These are phyloP conservation scores for Aleiodes leptofemur DNA, from an alignment of 2,888 invertebrate species.

Conservation along the genomic window DNA sequence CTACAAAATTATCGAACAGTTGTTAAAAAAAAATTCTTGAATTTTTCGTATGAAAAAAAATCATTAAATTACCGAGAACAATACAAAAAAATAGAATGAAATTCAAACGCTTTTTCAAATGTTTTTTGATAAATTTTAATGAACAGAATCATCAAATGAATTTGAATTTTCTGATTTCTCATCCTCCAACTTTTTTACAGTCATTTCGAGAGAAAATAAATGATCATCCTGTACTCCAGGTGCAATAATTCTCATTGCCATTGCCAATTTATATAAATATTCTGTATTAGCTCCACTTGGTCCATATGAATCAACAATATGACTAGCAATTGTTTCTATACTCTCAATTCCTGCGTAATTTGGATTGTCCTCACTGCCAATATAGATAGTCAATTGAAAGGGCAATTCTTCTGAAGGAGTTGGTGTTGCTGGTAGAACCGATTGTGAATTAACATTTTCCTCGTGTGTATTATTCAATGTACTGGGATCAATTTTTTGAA, in stretches of 20 bases:
- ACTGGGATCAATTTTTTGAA: slow-evolving; percentile 37
- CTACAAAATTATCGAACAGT: no score
- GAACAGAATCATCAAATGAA: no score
- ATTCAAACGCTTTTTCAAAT: no score
- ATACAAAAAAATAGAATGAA: no score
- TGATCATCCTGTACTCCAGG: slow-evolving; percentile 86
- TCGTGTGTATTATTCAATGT: slow-evolving; percentile 38
- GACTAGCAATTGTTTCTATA: slow-evolving; percentile 85
- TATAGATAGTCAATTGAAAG: slow-evolving; percentile 86
- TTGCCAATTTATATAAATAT: slow-evolving; percentile 90
- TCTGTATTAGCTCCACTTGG: slow-evolving; percentile 95
- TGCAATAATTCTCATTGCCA: slow-evolving; percentile 85
- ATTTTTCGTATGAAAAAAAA: no score
- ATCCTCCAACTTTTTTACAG: slow-evolving; percentile 75
- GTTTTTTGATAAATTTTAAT: no score
- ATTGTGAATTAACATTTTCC: slow-evolving; percentile 46
- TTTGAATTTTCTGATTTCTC: slow-evolving; percentile 45
- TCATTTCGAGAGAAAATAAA: slow-evolving; percentile 83
- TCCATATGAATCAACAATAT: slow-evolving; percentile 85
- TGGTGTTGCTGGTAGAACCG: slow-evolving; percentile 53
- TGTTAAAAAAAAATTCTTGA: no score
- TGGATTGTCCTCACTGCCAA: slow-evolving; percentile 88
- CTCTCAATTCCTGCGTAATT: slow-evolving; percentile 88
- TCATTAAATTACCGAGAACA: no score
- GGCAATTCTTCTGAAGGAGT: slow-evolving; percentile 74